Evolutionary conservation across 2,888 invertebrate species (phyloP), one percentile per base, ranked within the genome.

Genomic region (Selenia dentaria): DNA sequence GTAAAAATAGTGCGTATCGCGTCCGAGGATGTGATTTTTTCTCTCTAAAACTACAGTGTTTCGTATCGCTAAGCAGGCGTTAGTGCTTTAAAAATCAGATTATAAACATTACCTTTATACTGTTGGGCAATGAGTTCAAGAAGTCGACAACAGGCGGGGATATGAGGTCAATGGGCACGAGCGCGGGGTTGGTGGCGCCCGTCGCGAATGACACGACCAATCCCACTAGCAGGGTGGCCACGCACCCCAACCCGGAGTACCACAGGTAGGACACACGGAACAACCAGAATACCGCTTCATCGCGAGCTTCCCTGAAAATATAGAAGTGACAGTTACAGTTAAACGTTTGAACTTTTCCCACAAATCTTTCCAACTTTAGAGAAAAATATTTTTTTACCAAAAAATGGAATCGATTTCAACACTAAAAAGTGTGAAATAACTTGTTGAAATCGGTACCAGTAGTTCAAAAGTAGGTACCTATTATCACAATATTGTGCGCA

Each of bases 221-320:
- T 0, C 97, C 97, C 6, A 95, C 84, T 6, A 95, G 65, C 13
- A 97, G 81, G 0, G 96, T 96, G 0, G 94, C 85, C 2, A 94
- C 58, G 59, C 95, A 95, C 2, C 97, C 97, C 43, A 97, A 93
- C 38, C 94, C 94, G 4, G 97, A 96, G 83, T 97, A 98, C 97
- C 97, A 98, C 70, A 98, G 92, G 76, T 97, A 98, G 18, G 96
- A 96, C 40, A 97, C 85, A n/a, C 93, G 92, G 74, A 95, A 96
- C 46, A 96, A 75, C 73, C 92, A 82, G 56, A 88, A 87, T 1
- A 88, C 83, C 4, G 78, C 70, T 13, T 74, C 72, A 24, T 75
- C 79, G 4, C 62, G 59, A 28, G 58, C 66, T 39, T 75, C 75
- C 9, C 84, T 84, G 67, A n/a, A 62, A 70, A 16, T 16, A 16